Base-by-base conservation (phyloP, 1,140 invertebrate genomes). In the Temnothorax curvispinosus region DNA sequence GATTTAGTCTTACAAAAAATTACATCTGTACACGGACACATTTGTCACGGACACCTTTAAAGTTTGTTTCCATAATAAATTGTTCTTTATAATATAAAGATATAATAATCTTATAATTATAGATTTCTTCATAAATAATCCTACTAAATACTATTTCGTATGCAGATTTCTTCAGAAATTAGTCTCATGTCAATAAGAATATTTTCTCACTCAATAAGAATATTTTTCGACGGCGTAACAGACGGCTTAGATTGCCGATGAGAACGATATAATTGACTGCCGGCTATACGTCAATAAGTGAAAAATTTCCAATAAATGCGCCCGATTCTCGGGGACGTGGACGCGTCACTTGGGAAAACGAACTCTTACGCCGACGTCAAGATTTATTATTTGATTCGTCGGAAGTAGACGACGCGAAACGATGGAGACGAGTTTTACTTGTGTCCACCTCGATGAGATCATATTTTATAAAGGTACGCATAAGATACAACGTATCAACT, bases 381-480 rank as follows among this genome's bases (percentile, higher is more conserved):
- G 60, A 89, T 89, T 89, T 86, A 87, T 85, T 58, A 64, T 62
- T 67, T 76, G 69, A 41, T 69, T 71, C 13, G 18, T 13, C 3
- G 38, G 38, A 58, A 54, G 27, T 65, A 32, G 11, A 6, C 47
- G 47, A 50, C 52, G 15, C 13, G n/a, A 8, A 13, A 3, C 18
- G 27, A 13, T 6, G 18, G 58, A 65, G 35, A 64, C 18, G 41
- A 82, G 11, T 52, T 80, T 80, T 54, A 21, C 41, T 52, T 67
- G 38, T 32, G 41, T 54, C 60, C 69, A 27, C 11, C 11, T 7
- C 41, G 32, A 69, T 56, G 11, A 38, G 15, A 86, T 89, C 76
- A 71, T 89, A 88, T 88, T 88, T 89, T 88, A 88, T 44, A 35
- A 18, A 54, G 35, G 15, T 13, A 32, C 56, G n/a, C 44, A 8